Evolutionary conservation across 2,797 vertebrate genomes (phyloP).

Genomic region (Pseudochirops cupreus): DNA sequence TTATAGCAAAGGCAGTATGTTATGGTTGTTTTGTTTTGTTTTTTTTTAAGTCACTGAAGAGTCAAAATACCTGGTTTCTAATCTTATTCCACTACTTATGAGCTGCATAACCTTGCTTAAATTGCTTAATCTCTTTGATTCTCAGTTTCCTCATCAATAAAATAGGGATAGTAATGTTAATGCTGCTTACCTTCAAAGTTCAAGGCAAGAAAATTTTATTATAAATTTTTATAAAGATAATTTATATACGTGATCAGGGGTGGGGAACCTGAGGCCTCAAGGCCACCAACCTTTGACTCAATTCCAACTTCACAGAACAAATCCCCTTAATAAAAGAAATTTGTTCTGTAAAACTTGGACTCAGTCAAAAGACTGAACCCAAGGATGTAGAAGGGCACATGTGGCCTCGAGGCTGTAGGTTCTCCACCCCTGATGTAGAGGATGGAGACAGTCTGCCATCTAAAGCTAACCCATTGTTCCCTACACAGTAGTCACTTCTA

Average conservation of each 20-base stretch:
- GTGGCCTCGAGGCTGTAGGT: no score
- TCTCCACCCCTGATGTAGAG: no score
- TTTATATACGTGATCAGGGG: neutral
- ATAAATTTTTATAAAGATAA: neutral
- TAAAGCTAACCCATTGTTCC: no score
- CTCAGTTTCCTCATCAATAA: neutral
- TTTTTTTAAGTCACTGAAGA: neutral
- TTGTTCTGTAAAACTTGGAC: no score
- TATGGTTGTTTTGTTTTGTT: neutral
- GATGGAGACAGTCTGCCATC: no score
- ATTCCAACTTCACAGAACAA: no score
- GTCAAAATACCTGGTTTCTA: neutral
- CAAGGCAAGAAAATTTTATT: neutral
- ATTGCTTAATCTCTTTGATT: neutral
- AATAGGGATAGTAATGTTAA: no score
- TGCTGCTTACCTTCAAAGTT: neutral
- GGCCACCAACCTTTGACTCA: no score
- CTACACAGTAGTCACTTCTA: neutral
- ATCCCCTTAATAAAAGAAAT: no score
- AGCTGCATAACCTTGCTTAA: neutral
- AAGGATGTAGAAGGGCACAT: no score
- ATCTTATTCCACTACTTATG: neutral
- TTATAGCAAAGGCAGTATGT: neutral
- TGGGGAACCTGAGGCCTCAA: no score
- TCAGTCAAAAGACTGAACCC: no score